Conservation (phyloP, 2,888 invertebrate genomes). For the Trachelus iudaicus region DNA sequence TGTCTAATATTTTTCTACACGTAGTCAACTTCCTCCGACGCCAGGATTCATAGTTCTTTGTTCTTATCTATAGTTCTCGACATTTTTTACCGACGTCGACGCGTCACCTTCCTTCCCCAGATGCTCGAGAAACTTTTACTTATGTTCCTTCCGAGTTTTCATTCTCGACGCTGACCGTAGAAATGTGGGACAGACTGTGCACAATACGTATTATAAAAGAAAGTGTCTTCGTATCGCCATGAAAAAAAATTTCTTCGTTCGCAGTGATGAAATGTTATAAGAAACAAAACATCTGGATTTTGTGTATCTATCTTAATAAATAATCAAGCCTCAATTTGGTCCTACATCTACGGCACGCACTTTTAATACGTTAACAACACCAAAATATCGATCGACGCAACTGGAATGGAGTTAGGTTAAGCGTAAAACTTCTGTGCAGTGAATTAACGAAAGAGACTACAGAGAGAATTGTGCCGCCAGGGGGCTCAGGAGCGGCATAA, state of each 20-base stretch:
- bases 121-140: not conserved
- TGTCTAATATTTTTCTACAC: not conserved
- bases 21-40: not conserved
- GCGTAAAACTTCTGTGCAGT: slow-evolving; percentile 27
- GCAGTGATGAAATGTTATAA: slow-evolving; percentile 8
- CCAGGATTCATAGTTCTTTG: not conserved
- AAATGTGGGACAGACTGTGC: not conserved
- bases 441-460: slow-evolving; percentile 10
- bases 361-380: not conserved
- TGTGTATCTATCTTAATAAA: not conserved
- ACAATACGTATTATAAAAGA: not conserved
- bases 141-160: not conserved
- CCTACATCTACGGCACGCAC: not conserved
- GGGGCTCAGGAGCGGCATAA: slow-evolving; percentile 34
- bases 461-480: slow-evolving; percentile 28
- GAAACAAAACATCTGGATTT: not conserved
- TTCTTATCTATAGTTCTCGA: not conserved
- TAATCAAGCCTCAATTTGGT: not conserved
- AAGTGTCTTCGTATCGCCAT: too few relatives aligned
- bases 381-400: not conserved
- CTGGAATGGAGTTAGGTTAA: slow-evolving; percentile 23
- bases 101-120: not conserved
- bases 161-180: not conserved
- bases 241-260: slow-evolving; percentile 1
- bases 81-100: not conserved